These are phyloP conservation scores for Eulithis testata DNA, from an alignment of 2,888 invertebrate genomes.

Conservation along the genomic window DNA sequence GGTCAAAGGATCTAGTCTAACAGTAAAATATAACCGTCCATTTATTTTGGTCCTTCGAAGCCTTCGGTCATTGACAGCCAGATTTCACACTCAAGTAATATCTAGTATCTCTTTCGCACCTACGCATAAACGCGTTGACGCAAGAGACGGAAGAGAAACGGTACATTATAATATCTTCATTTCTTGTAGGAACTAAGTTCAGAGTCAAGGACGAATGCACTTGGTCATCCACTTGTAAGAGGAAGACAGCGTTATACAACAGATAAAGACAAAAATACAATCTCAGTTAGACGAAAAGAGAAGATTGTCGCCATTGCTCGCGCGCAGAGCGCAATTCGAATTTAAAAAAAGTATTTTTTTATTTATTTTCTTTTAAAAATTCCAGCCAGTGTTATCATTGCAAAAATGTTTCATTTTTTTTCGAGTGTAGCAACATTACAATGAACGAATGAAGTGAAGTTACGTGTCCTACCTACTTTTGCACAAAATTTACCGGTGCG, in stretches of 20 bases:
- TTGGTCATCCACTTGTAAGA: slow-evolving; percentile 54
- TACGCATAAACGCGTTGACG: slow-evolving; percentile 28
- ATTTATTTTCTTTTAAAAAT: slow-evolving; percentile 38
- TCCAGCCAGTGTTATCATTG: slow-evolving; percentile 43
- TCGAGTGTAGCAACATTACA: slow-evolving; percentile 56
- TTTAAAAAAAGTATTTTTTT: slow-evolving; percentile 36
- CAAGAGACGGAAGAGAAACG: slow-evolving; percentile 67
- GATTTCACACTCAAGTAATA: slow-evolving; percentile 63
- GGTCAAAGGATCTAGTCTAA: slow-evolving; percentile 32
- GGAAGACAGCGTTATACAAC: slow-evolving; percentile 51
- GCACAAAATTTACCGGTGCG: slow-evolving; percentile 51
- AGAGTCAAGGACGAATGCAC: slow-evolving; percentile 79
- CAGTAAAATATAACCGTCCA: slow-evolving; percentile 57
- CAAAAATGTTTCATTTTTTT: slow-evolving; percentile 45
- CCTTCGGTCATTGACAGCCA: slow-evolving; percentile 79
- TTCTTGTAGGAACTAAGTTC: slow-evolving; percentile 62
- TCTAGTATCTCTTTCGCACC: slow-evolving; percentile 55
- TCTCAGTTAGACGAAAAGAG: slow-evolving; percentile 62
- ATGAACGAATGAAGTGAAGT: slow-evolving; percentile 39
- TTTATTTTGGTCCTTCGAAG: slow-evolving; percentile 71
- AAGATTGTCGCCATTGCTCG: slow-evolving; percentile 61
- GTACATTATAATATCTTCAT: slow-evolving; percentile 61
- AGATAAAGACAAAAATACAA: slow-evolving; percentile 51
- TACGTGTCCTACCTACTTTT: slow-evolving; percentile 57
- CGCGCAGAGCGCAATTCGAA: slow-evolving; percentile 56